Percentiles rank a stretch among this genome's conserved stretches.
These are phyloP conservation scores for Tetragnatha versicolor DNA, from an alignment of 1,140 invertebrate genomes.

Conservation along the genomic window DNA sequence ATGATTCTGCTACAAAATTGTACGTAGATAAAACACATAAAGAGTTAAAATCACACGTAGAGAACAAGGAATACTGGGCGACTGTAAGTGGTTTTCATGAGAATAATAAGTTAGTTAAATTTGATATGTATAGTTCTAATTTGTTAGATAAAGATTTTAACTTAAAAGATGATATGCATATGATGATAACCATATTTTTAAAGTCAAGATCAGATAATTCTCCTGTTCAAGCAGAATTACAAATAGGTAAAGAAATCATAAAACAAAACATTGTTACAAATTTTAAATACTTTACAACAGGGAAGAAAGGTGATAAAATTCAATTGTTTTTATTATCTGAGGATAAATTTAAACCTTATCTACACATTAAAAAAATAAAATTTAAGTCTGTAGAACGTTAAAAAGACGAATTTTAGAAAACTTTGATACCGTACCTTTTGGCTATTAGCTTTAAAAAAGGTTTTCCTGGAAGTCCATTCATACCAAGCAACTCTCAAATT, in stretches of 20 bases:
- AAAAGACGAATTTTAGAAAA: too few relatives aligned
- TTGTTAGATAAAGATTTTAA: not conserved
- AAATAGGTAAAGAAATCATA: not conserved
- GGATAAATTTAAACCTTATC: conserved; percentile 5
- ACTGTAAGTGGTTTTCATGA: not conserved
- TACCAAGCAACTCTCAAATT: too few relatives aligned
- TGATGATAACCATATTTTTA: not conserved
- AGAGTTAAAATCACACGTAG: not conserved
- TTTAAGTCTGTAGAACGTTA: too few relatives aligned
- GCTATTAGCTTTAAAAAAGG: too few relatives aligned
- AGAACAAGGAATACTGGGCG: not conserved
- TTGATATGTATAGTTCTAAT: not conserved
- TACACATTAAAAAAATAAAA: conserved; percentile 2
- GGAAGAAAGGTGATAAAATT: not conserved
- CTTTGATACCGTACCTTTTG: too few relatives aligned
- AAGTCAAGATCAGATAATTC: too few relatives aligned
- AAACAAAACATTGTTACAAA: not conserved
- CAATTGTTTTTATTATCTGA: not conserved
- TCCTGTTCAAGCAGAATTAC: too few relatives aligned
- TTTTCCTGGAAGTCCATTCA: too few relatives aligned
- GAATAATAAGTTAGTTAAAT: too few relatives aligned
- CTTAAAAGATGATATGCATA: not conserved
- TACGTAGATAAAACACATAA: not conserved
- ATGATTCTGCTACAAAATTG: not conserved
- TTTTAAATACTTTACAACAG: not conserved